Evolutionary conservation across 2,797 vertebrate species (phyloP), one percentile per base, ranked within the genome.

Genomic region (Novumbra hubbsi): DNA sequence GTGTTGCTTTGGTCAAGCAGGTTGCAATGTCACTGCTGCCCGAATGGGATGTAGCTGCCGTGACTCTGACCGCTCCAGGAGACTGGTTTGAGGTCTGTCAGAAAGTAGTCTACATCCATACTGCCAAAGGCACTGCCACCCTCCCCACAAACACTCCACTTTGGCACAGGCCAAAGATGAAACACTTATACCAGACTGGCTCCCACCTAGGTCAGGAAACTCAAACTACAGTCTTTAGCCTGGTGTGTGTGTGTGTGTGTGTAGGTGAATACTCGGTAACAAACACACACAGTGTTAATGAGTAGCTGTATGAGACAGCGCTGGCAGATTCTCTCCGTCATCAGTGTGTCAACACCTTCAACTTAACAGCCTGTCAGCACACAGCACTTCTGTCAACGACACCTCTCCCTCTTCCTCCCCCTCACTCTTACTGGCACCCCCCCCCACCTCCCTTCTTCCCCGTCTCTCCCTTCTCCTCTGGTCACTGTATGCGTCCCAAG

Each of bases 301-400:
- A 89, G 84, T 76, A 87, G 79, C 74, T 66, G 67, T 27, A 79
- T 76, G n/a, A 55, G 75, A 82, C 73, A 32, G 66, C 24, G 2
- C 34, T 41, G 32, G 24, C n/a, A 27, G 71, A 14, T 73, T 55
- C 49, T 72, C 83, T 78, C 86, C 83, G 63, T 87, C 81, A 88
- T 88, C 91, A 85, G 67, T 34, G 68, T 66, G 79, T 87, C 86
- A 83, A 81, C 64, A 72, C 80, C 80, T 81, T 68, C 68, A 72
- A 76, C 73, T 55, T 68, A n/a, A 73, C 52, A 81, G 68, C 57
- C 82, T 80, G 80, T 89, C 80, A 32, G 5, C 27, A 55, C 62
- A 69, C 76, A 0, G 5, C 28, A 15, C 19, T 50, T 6, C 63
- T 52, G 4, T 5, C 27, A 21, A 21, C 19, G 4, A 12, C n/a